Conservation (phyloP, 2,888 invertebrate species). For the Drosophila nigritarsus region DNA sequence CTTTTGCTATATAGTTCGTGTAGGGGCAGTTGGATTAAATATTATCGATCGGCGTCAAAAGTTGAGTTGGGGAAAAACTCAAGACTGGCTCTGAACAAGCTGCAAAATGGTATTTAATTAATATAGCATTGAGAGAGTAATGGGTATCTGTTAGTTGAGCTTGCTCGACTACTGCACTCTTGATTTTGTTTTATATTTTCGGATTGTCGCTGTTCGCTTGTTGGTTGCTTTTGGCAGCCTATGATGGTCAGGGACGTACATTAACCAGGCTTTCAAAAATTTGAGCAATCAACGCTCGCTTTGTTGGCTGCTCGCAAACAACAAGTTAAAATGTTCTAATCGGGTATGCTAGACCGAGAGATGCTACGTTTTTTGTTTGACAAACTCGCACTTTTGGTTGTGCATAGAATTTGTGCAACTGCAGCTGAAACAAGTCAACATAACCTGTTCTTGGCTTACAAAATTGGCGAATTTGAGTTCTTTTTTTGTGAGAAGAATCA, state of each 20-base stretch:
- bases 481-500: not conserved
- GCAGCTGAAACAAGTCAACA: not conserved
- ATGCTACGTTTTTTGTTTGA: not conserved
- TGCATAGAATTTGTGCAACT: not conserved
- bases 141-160: not conserved
- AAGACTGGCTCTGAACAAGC: not conserved
- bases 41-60: not conserved
- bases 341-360: not conserved
- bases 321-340: not conserved
- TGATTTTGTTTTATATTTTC: not conserved
- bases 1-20: not conserved
- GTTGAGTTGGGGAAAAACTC: not conserved
- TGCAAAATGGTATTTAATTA: not conserved
- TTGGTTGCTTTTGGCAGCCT: conserved; percentile 24
- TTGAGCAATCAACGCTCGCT: conserved; percentile 16
- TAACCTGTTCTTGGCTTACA: not conserved
- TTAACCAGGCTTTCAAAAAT: conserved; percentile 47
- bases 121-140: not conserved
- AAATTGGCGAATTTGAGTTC: not conserved
- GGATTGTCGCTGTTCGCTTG: conserved; percentile 27
- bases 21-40: not conserved
- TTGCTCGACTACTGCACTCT: not conserved
- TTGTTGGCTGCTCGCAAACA: conserved; percentile 12
- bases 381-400: not conserved
- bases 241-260: conserved; percentile 74